phyloP scores from a whole-genome alignment of 1,140 invertebrate genomes.

The Brachionus angularis region DNA sequence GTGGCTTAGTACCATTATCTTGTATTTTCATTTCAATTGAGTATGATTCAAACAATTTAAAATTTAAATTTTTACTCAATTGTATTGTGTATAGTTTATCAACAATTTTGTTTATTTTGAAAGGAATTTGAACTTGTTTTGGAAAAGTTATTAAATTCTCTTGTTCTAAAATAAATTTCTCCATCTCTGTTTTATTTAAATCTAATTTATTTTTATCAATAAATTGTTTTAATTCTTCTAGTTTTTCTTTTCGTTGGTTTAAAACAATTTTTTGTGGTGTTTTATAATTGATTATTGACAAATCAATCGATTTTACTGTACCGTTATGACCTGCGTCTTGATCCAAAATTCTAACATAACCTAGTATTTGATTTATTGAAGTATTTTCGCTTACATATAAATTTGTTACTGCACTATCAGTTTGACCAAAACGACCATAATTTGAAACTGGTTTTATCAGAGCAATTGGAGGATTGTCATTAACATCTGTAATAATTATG shows the following conservation, averaged over 20 bases:
- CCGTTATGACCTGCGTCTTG: constrained; percentile 10
- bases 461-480: constrained; percentile 8
- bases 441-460: background rate
- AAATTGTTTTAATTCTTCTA: no score
- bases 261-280: background rate
- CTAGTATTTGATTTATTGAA: constrained; percentile 21
- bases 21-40: constrained; percentile 2
- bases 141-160: background rate
- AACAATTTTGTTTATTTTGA: background rate
- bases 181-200: no score
- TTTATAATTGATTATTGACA: background rate
- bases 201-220: no score
- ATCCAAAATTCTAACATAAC: constrained; percentile 18
- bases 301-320: constrained; percentile 22
- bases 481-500: background rate
- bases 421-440: background rate
- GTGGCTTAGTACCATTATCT: constrained; percentile 11
- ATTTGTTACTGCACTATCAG: background rate
- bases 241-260: background rate
- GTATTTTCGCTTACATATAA: background rate
- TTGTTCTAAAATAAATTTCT: background rate
- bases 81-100: constrained; percentile 15
- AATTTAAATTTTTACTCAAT: background rate
- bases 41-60: background rate
- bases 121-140: background rate